Base-by-base conservation (phyloP, 2,888 invertebrate genomes). In the Agrenia bidenticulata region DNA sequence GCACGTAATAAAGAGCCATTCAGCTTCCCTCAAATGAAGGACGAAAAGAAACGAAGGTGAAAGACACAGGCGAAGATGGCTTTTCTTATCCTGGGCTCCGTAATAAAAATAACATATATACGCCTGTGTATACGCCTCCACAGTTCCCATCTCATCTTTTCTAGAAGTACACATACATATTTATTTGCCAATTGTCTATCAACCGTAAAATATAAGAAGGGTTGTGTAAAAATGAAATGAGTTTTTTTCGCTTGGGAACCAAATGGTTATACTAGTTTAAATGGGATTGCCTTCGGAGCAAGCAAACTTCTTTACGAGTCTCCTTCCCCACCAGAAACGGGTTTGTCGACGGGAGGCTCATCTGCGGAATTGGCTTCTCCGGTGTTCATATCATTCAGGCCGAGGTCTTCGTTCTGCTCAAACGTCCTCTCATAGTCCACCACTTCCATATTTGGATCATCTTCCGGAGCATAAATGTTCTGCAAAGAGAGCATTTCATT, bases 331-430 rank as follows among this genome's bases (percentile, higher is more conserved):
- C 32, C 11, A 11, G 32, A 32, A 32, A 32, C 32, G 32, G 32
- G 32, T 32, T 32, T 32, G 32, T 32, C 32, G 11, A 32, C 32
- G 32, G 32, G n/a, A n/a, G n/a, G 32, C 32, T 32, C 32, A 32
- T 32, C 32, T 45, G 45, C 45, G 5, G 45, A 45, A 45, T 19
- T 45, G 19, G n/a, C 51, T 51, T 64, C 57, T 42, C 96, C 96
- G 0, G 92, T 92, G 81, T 91, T 93, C 87, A 98, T 95, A 79
- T 98, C 96, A 78, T 94, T 96, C 23, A 98, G 80, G 0, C 99
- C 99, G 1, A 99, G 83, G 60, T 93, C 91, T 64, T 99, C 99
- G 78, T 99, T 94, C 79, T 99, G 95, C 9, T 97, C 94, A 77
- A 84, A 89, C 0, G 82, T 85, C 55, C 99, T 83, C 63, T 90